Evolutionary conservation across 2,113 vertebrate genomes (phyloP), one percentile per base, ranked within the genome.

Genomic region (Cathartes aura): DNA sequence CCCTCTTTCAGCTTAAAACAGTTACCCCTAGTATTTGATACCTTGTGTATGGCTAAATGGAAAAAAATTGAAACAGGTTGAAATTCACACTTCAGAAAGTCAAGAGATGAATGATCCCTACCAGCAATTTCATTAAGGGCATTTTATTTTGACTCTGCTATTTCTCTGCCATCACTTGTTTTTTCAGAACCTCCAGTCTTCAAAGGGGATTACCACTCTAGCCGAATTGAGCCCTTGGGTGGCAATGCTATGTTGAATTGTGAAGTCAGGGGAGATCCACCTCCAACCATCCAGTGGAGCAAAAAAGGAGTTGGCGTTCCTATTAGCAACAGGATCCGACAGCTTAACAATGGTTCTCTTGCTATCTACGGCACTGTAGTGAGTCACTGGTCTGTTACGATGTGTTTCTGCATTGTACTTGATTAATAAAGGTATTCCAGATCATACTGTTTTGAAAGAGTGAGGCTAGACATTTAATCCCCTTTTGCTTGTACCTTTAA

Each of bases 291-390:
- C 93, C 99, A 98, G 86, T 99, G 99, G 99, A 99, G 98, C 97
- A 99, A 99, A 95, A 98, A 98, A 55, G 99, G 99, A 67, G 94
- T 99, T 29, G 98, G 98, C 12, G 55, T 99, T 85, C 98, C 97
- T 40, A 98, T 98, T 60, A 98, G 95, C 96, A 99, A 98, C 93
- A 98, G 99, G 85, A 99, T 99, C 90, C 98, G 55, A 30, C 99
- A 99, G 55, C 98, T 99, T 40, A 97, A 98, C 95, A 99, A 99
- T 6, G 99, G 99, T 82, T 99, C 99, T 42, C 98, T 99, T 19
- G 99, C 99, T 59, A 99, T 99, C 95, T 99, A 99, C 2, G 98
- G 99, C 98, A 99, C 99, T 3, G 98, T 99, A 88, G 99, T 99
- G 98, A 95, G 98, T 97, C 55, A 59, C 60, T 72, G 34, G 7